Evolutionary conservation across 2,888 invertebrate species (phyloP).

Genomic region (Glyphotaelius pellucidus): DNA sequence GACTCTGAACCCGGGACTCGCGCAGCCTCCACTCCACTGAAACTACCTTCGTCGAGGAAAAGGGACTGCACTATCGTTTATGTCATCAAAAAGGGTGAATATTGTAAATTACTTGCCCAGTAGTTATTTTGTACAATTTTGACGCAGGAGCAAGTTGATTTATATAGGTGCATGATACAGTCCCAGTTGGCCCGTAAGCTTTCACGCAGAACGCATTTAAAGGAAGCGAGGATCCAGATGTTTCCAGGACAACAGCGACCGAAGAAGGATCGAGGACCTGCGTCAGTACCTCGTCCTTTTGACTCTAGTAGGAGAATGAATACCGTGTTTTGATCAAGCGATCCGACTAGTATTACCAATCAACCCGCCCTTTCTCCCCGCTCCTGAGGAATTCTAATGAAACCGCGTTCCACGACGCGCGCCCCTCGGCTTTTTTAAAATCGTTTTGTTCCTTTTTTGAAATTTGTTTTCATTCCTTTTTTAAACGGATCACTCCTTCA

Average conservation of each 20-base stretch:
- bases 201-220: not conserved
- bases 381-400: constrained; percentile 52
- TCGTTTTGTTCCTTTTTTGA: constrained; percentile 35
- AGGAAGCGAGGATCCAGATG: not conserved
- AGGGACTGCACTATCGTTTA: constrained; percentile 15
- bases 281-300: not conserved
- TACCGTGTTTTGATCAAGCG: constrained; percentile 7
- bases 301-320: not conserved
- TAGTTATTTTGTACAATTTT: not conserved
- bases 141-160: not conserved
- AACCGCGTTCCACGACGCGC: constrained; percentile 52
- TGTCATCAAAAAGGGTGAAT: not conserved
- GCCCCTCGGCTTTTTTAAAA: constrained; percentile 23
- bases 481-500: constrained; percentile 30
- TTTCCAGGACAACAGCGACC: not conserved
- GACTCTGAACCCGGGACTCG: constrained; percentile 30
- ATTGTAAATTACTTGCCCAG: not conserved
- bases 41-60: constrained; percentile 16
- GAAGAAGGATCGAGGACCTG: not conserved
- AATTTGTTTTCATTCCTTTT: constrained; percentile 46
- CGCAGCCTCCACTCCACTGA: constrained; percentile 31
- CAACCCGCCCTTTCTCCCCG: constrained; percentile 34
- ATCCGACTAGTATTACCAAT: constrained; percentile 33
- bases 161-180: not conserved
- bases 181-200: not conserved